A percentile compares a stretch with the other conserved stretches of the same genome.
These are phyloP conservation scores for Ciconia boyciana DNA, from an alignment of 2,113 vertebrate genomes.

Conservation along the genomic window DNA sequence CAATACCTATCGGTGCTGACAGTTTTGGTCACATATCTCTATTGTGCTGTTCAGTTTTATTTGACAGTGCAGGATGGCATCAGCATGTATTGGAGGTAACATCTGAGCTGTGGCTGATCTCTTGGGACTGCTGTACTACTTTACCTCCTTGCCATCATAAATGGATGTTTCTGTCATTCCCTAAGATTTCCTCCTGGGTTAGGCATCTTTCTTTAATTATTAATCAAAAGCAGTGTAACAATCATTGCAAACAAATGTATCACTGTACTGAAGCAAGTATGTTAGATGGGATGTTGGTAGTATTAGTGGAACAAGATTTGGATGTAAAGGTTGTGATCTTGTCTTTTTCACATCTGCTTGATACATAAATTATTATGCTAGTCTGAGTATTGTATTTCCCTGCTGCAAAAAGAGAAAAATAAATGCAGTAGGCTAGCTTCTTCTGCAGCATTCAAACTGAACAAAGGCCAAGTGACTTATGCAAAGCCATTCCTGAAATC, in stretches of 20 bases:
- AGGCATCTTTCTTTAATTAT: conserved; percentile 70
- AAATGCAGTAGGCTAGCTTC: background rate
- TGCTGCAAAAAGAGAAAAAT: conserved; percentile 20
- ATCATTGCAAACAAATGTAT: conserved; percentile 69
- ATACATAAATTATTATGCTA: conserved; percentile 54
- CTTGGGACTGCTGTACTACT: conserved; percentile 70
- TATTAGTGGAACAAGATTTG: background rate
- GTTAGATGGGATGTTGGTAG: background rate
- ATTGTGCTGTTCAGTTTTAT: conserved; percentile 82
- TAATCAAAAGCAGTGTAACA: conserved; percentile 61
- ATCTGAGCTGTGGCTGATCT: conserved; percentile 66
- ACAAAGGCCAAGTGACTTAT: conserved; percentile 40
- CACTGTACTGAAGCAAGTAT: background rate
- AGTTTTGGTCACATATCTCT: conserved; percentile 72
- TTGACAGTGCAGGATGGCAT: conserved; percentile 77
- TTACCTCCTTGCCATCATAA: conserved; percentile 64
- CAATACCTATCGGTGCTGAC: conserved; percentile 78
- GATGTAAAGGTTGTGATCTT: conserved; percentile 26
- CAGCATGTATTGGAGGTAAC: conserved; percentile 81
- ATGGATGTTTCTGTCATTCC: conserved; percentile 66
- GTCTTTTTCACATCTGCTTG: conserved; percentile 54
- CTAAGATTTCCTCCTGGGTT: conserved; percentile 41
- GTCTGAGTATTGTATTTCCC: conserved; percentile 25
- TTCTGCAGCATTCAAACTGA: background rate
- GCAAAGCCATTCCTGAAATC: conserved; percentile 30